These are phyloP conservation scores for Stichopus horrens DNA, from an alignment of 53 echinoderm and acorn worm genomes.

Conservation along the genomic window DNA sequence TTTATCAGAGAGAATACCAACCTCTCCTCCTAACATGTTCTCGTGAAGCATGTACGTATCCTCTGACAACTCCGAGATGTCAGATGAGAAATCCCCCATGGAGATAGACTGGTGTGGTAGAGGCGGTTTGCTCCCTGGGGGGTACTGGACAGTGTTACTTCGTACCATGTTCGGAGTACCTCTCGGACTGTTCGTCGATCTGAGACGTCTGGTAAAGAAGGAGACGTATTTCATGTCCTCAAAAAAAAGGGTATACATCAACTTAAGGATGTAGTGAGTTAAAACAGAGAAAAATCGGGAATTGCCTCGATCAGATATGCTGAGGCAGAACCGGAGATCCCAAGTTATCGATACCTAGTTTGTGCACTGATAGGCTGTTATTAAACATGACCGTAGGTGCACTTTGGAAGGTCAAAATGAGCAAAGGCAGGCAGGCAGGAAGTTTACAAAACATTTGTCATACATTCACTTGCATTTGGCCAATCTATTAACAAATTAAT, in stretches of 20 bases:
- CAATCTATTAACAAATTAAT: neutral
- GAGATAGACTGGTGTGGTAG: conserved; percentile 2
- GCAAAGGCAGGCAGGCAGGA: too few species aligned
- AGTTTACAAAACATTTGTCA: neutral
- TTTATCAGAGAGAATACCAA: neutral
- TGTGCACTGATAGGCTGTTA: too few species aligned
- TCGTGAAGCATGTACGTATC: conserved; percentile 30
- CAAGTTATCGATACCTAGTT: too few species aligned
- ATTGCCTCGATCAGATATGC: too few species aligned
- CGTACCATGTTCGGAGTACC: conserved; percentile 24
- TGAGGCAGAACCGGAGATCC: too few species aligned
- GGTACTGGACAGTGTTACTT: conserved; percentile 28
- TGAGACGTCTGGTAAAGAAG: conserved; percentile 9
- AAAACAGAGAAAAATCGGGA: too few species aligned
- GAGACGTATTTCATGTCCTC: neutral
- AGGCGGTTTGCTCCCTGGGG: neutral
- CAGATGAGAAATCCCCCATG: neutral
- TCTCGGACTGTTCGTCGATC: conserved; percentile 34
- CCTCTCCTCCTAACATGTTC: conserved; percentile 1
- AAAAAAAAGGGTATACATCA: neutral
- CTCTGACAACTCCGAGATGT: neutral
- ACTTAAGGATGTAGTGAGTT: too few species aligned
- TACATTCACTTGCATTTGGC: neutral
- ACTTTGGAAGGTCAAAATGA: too few species aligned
- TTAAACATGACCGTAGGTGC: too few species aligned